Evolutionary conservation across 2,113 vertebrate species (phyloP).

Genomic region (Nematolebias whitei): DNA sequence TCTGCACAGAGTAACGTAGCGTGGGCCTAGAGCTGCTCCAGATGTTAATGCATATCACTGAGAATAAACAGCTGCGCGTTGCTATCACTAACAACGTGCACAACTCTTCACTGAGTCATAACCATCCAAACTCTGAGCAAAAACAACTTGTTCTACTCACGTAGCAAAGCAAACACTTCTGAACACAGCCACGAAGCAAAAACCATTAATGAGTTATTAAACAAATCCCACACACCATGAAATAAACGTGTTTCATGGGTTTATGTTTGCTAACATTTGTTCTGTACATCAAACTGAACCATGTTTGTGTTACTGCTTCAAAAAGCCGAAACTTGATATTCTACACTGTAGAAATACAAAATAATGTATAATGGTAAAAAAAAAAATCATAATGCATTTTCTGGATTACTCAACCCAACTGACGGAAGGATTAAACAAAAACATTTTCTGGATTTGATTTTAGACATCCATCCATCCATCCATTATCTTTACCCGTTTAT

Average conservation of each 20-base stretch:
- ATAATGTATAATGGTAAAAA: no score
- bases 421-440: no score
- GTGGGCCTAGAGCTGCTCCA: slow-evolving; percentile 38
- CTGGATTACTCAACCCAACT: no score
- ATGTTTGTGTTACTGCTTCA: neutral
- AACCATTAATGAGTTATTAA: neutral
- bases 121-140: slow-evolving; percentile 33
- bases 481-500: no score
- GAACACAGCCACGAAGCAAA: neutral
- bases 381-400: neutral
- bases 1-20: slow-evolving; percentile 16
- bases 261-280: neutral
- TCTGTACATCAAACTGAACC: no score
- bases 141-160: neutral
- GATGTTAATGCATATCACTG: slow-evolving; percentile 45
- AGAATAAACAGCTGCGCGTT: slow-evolving; percentile 34
- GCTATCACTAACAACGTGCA: slow-evolving; percentile 8
- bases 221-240: neutral
- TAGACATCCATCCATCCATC: no score
- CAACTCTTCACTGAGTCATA: slow-evolving; percentile 24
- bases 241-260: neutral
- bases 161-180: neutral
- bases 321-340: neutral
- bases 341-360: neutral
- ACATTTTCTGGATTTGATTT: no score